phyloP scores from a whole-genome alignment of 2,113 vertebrate genomes.

The Pteruthius melanotis region DNA sequence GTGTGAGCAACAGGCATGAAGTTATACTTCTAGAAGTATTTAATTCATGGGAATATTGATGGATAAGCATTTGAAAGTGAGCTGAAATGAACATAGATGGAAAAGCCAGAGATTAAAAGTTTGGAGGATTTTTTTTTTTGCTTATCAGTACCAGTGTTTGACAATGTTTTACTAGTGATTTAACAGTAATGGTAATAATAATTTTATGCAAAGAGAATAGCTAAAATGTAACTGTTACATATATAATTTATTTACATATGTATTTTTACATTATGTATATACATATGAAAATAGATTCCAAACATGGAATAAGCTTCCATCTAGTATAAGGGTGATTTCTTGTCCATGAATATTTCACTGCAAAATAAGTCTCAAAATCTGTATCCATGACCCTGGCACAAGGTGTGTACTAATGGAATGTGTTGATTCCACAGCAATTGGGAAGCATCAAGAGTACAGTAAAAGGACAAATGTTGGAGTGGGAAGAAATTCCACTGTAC shows the following conservation, averaged over 20 bases:
- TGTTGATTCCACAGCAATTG: background rate
- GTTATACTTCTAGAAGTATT: background rate
- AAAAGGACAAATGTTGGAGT: background rate
- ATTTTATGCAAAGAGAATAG: background rate
- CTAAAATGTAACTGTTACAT: background rate
- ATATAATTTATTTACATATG: background rate
- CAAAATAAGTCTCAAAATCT: background rate
- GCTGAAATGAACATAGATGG: background rate
- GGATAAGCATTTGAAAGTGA: background rate
- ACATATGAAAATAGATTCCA: background rate
- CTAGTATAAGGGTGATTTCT: background rate
- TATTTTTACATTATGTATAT: background rate
- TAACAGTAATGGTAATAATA: background rate
- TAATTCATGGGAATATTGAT: background rate
- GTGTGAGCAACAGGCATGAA: background rate
- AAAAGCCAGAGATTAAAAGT: background rate
- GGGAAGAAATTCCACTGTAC: background rate
- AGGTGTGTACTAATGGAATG: background rate
- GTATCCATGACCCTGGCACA: background rate
- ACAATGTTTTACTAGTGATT: background rate
- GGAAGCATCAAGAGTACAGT: background rate
- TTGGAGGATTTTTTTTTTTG: background rate
- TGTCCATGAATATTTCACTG: background rate
- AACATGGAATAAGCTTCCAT: background rate
- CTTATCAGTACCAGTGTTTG: background rate